Evolutionary conservation across 2,797 vertebrate species (phyloP).

Genomic region (Xenentodon cancila): DNA sequence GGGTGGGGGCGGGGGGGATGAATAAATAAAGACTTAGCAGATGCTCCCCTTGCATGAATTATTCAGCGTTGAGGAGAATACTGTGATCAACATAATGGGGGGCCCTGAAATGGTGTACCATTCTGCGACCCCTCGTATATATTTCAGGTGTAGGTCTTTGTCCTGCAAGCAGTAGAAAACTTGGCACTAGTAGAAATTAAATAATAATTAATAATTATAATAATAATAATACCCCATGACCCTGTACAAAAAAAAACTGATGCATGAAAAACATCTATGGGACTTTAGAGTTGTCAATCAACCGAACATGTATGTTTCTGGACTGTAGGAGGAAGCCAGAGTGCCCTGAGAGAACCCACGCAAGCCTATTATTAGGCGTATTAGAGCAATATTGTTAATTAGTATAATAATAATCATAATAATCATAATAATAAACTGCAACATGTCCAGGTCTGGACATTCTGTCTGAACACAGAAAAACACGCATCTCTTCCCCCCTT

Average conservation of each 20-base stretch:
- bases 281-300: too few species aligned
- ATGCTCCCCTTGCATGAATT: conserved; percentile 73
- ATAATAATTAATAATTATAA: neutral
- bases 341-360: too few species aligned
- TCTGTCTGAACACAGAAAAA: too few species aligned
- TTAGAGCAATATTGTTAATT: too few species aligned
- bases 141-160: conserved; percentile 67
- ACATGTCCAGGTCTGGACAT: too few species aligned
- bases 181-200: conserved; percentile 21
- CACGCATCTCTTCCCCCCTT: too few species aligned
- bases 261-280: too few species aligned
- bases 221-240: neutral
- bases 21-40: conserved; percentile 70
- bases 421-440: neutral
- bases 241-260: too few species aligned
- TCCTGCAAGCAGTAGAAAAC: conserved; percentile 56
- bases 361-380: too few species aligned
- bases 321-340: too few species aligned
- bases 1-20: conserved; percentile 21
- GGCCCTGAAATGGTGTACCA: conserved; percentile 67
- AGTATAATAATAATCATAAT: neutral
- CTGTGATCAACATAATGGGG: conserved; percentile 74
- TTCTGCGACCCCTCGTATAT: conserved; percentile 66
- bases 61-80: conserved; percentile 70
- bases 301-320: too few species aligned